Base-by-base conservation (phyloP, 2,797 vertebrate species). In the Mastacembelus armatus region DNA sequence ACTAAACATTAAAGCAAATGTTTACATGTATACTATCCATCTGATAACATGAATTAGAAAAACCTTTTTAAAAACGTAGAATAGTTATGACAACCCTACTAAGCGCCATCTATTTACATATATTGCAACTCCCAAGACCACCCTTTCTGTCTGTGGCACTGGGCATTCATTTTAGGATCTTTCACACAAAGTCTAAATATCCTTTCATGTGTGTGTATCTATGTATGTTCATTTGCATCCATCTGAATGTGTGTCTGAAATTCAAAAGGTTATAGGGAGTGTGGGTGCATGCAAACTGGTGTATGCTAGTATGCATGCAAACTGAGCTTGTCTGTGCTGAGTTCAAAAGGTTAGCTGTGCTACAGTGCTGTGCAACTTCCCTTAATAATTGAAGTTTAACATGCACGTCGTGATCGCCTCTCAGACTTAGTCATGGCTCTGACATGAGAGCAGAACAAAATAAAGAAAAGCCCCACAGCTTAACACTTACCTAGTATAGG, bases 351-450 rank as follows among this genome's bases (percentile, higher is more conserved):
- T 86, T 62, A 86, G 71, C 64, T 59, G 73, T 89, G 86, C 82
- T 74, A 67, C 71, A 26, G 65, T 2, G 69, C 73, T 62, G 73
- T 33, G 44, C 72, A 88, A 80, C 70, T 80, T 58, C 79, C 73
- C 80, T 90, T 75, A 85, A 88, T 90, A 80, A 89, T 81, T 82
- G 65, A 90, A 74, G 78, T 81, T 88, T 87, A 88, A 85, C 85
- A 86, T 89, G 77, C 82, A 76, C 85, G 80, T 74, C 67, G 58
- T 82, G 72, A 83, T 78, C 84, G 80, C 30, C 44, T 61, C 59
- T 33, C 61, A 11, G 62, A 57, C 66, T 59, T 58, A 48, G 50
- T 54, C 51, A 40, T 58, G 30, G 70, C 66, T 74, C 72, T 68
- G 69, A 84, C 78, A 71, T 63, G 51, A 77, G 68, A 84, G 70